Evolutionary conservation across 2,113 vertebrate genomes (phyloP).

Genomic region (Haliaeetus leucogaster): DNA sequence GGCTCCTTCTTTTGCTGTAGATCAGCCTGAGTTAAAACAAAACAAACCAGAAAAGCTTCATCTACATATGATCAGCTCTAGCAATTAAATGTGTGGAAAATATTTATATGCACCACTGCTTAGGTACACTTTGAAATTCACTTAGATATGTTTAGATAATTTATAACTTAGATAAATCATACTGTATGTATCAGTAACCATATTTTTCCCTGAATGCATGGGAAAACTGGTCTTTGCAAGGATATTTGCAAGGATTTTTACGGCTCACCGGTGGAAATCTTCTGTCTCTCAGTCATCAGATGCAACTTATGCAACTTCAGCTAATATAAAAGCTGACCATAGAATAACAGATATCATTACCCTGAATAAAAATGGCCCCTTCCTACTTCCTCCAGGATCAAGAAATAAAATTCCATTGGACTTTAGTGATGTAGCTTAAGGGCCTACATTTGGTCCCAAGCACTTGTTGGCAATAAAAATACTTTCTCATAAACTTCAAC

Average conservation of each 20-base stretch:
- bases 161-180: not conserved
- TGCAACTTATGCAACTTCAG: not conserved
- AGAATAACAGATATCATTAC: not conserved
- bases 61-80: not conserved
- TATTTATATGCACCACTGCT: not conserved
- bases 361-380: not conserved
- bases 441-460: not conserved
- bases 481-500: not conserved
- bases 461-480: not conserved
- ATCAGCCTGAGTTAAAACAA: constrained; percentile 71
- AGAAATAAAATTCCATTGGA: not conserved
- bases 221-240: not conserved
- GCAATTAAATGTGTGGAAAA: not conserved
- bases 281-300: not conserved
- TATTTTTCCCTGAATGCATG: not conserved
- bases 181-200: not conserved
- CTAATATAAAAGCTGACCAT: not conserved
- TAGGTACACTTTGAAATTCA: not conserved
- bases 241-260: not conserved
- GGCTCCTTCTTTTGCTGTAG: constrained; percentile 90
- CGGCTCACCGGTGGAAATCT: not conserved
- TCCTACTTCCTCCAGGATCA: not conserved
- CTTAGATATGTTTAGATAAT: not conserved
- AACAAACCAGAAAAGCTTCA: not conserved
- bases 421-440: not conserved